phyloP scores from a whole-genome alignment of 2,797 vertebrate genomes.

The Dicrostonyx torquatus region DNA sequence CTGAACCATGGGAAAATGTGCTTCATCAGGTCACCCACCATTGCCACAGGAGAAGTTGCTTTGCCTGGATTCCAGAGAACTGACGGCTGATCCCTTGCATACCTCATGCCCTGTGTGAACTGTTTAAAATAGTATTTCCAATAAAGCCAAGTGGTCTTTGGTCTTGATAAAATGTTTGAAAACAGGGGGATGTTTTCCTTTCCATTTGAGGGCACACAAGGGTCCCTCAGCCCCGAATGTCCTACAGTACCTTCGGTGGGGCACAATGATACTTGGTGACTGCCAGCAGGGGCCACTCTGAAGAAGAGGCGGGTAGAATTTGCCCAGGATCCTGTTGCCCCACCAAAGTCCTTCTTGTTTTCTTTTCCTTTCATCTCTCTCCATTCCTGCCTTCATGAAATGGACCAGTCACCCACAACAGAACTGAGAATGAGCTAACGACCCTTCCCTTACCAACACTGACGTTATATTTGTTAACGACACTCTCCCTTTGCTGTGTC shows the following conservation, averaged over 20 bases:
- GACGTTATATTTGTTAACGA: not conserved
- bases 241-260: not conserved
- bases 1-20: not conserved
- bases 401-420: slow-evolving; percentile 24
- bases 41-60: not conserved
- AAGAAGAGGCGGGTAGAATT: not conserved
- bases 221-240: not conserved
- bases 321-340: not conserved
- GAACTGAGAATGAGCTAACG: slow-evolving; percentile 30
- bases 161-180: not conserved
- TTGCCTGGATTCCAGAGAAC: not conserved
- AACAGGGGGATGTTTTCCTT: not conserved
- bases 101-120: not conserved
- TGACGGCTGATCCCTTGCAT: not conserved
- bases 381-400: not conserved
- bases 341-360: not conserved
- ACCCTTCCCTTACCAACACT: not conserved
- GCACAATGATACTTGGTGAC: not conserved
- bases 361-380: not conserved
- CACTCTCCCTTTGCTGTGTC: slow-evolving; percentile 15
- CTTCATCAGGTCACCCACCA: not conserved
- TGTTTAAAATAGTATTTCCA: not conserved
- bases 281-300: not conserved
- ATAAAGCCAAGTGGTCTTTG: not conserved
- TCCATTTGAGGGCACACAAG: not conserved